Evolutionary conservation across 1,140 invertebrate genomes (phyloP).

Genomic region (Brachionus paranguensis): DNA sequence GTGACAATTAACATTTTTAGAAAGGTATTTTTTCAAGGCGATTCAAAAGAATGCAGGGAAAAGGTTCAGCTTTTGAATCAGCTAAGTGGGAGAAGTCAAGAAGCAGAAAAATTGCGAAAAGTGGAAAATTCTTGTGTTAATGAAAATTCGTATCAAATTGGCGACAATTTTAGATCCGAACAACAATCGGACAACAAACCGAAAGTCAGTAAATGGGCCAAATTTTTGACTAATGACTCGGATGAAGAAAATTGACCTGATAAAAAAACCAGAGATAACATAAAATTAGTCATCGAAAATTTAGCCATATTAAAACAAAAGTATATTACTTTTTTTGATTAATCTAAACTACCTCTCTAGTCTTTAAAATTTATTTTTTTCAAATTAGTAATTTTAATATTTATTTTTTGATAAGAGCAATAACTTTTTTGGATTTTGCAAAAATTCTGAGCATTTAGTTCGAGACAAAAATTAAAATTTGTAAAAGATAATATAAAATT

Average conservation of each 20-base stretch:
- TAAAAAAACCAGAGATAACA: background rate
- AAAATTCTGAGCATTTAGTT: background rate
- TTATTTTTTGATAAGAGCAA: conserved; percentile 25
- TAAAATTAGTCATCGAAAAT: conserved; percentile 16
- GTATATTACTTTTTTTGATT: background rate
- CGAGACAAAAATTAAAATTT: background rate
- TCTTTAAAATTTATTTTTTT: background rate
- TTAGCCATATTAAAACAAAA: background rate
- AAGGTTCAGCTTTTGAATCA: background rate
- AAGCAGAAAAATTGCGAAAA: background rate
- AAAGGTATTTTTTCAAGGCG: background rate
- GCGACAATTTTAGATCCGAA: background rate
- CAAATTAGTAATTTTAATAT: background rate
- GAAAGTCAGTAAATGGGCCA: conserved; percentile 25
- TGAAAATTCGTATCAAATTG: background rate
- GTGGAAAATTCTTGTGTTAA: background rate
- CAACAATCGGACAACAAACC: background rate
- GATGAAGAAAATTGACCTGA: conserved; percentile 14
- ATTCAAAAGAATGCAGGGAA: conserved; percentile 11
- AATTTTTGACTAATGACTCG: conserved; percentile 23
- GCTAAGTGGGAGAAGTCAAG: background rate
- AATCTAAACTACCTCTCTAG: conserved; percentile 11
- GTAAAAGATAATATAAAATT: background rate
- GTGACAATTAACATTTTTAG: background rate
- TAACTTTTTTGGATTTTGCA: background rate